Conservation (phyloP, 2,113 vertebrate species). For the Eclectus roratus region DNA sequence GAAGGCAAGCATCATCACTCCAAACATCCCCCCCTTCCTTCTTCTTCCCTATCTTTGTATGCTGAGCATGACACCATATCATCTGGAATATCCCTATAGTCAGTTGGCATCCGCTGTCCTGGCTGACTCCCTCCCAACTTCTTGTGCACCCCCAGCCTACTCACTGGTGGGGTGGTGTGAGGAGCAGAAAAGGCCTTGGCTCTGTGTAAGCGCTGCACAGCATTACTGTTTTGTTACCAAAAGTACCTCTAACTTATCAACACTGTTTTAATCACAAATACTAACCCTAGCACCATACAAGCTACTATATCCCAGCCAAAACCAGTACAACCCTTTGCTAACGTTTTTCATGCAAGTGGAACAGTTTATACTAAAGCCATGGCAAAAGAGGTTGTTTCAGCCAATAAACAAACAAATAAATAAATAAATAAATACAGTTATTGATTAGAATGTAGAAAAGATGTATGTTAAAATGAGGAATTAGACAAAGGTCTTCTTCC, state of each 20-base stretch:
- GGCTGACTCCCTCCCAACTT: background rate
- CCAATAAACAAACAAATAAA: background rate
- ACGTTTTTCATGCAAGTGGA: background rate
- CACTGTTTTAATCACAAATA: background rate
- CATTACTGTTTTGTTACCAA: background rate
- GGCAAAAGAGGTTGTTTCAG: background rate
- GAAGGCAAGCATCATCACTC: background rate
- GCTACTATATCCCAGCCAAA: background rate
- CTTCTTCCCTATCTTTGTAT: background rate
- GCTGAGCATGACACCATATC: background rate
- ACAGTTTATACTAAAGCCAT: background rate
- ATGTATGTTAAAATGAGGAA: background rate
- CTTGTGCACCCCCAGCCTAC: background rate
- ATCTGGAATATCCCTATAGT: background rate
- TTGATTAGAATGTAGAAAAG: background rate
- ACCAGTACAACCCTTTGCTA: background rate
- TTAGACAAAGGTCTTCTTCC: background rate
- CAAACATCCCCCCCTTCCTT: background rate
- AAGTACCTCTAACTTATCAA: background rate
- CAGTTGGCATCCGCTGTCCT: background rate
- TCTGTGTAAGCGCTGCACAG: background rate
- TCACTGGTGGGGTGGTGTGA: background rate
- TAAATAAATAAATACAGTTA: background rate
- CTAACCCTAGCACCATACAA: background rate
- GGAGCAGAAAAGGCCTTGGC: background rate